A percentile compares a stretch with the other conserved stretches of the same genome.
Evolutionary conservation across 2,113 vertebrate species (phyloP).

Genomic region (Forbesichthys papilliferus): DNA sequence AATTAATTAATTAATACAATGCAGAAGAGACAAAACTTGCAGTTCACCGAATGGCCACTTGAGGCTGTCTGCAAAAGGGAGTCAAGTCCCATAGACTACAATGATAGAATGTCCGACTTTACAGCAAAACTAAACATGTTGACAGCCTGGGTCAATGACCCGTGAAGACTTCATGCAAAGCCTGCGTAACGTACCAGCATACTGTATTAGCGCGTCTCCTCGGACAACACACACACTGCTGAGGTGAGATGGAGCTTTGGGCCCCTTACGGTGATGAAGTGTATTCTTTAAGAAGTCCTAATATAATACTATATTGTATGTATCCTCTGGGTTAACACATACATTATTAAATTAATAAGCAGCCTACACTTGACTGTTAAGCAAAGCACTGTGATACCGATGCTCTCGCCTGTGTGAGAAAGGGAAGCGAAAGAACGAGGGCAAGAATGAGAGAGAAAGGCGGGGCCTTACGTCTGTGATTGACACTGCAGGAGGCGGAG

Average conservation of each 20-base stretch:
- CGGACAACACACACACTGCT: no score
- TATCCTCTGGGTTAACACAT: no score
- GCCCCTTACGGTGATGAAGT: no score
- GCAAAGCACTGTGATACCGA: not conserved
- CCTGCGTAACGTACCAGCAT: constrained; percentile 10
- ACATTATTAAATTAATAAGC: not conserved
- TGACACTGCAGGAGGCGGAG: constrained; percentile 86
- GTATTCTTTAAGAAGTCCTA: no score
- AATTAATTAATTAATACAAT: no score
- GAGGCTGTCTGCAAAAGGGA: not conserved
- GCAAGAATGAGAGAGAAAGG: not conserved
- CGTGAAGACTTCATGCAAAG: constrained; percentile 64
- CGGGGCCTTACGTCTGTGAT: constrained; percentile 76
- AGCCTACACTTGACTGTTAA: not conserved
- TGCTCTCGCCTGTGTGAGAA: not conserved
- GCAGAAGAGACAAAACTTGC: not conserved
- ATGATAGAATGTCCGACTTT: constrained; percentile 35
- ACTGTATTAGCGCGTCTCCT: no score
- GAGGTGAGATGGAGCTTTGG: no score
- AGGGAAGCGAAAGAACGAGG: not conserved
- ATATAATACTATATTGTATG: no score
- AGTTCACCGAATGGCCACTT: no score
- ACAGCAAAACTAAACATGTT: constrained; percentile 36
- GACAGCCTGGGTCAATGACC: constrained; percentile 22
- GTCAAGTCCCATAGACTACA: not conserved